Evolutionary conservation across 2,888 invertebrate species (phyloP), one percentile per base, ranked within the genome.

Genomic region (Hypena proboscidalis): DNA sequence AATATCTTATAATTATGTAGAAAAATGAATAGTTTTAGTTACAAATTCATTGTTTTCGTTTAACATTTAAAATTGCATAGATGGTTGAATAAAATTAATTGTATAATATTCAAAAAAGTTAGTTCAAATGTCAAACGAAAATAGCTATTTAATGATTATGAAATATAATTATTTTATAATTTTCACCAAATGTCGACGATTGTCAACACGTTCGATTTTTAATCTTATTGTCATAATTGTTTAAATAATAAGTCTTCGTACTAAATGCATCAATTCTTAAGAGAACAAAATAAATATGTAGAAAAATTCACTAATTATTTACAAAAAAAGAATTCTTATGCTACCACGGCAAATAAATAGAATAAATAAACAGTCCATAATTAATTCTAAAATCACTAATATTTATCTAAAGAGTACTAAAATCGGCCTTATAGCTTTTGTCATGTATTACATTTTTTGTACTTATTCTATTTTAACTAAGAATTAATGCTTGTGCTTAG

Each of bases 331-430:
- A 77, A 71, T 78, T 61, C 67, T 52, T 53, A 58, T 0, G 4
- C 76, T 82, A 80, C 47, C 51, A 69, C 46, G 70, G 64, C 70
- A 55, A 86, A 87, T 85, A 85, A 85, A 87, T 87, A 84, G 70
- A 77, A 72, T 67, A 86, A 88, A 85, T 85, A 85, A 83, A 85
- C 83, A 84, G 82, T 85, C 83, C 54, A 68, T 70, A 70, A 69
- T 66, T 65, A 67, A 62, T 41, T 54, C 62, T 67, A 74, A 67
- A 63, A 66, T 73, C 66, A 73, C 58, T 66, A 48, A 65, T 34
- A 30, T 55, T 53, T 53, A 55, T 38, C 55, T 49, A 47, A 46
- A 52, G 46, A 33, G 31, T 41, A 45, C 29, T 45, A 46, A 42
- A 35, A 34, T 49, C 43, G 37, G 51, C 58, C 51, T 54, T 56